phyloP scores from a whole-genome alignment of 2,797 vertebrate genomes.

The Scyliorhinus canicula region DNA sequence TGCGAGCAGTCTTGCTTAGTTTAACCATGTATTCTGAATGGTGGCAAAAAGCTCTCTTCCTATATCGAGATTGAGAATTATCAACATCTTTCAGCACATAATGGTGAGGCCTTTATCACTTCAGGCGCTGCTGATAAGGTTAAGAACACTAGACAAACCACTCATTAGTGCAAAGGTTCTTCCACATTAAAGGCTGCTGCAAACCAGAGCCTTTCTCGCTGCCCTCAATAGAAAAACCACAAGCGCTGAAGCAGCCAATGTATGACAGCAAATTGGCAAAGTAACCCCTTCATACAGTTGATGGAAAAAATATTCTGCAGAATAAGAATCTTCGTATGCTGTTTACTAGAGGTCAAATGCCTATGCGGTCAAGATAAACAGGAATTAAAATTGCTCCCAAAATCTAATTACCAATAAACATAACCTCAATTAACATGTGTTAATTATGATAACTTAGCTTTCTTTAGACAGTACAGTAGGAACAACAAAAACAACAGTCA shows the following conservation, averaged over 20 bases:
- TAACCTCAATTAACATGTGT: slow-evolving; percentile 78
- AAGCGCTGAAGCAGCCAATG: slow-evolving; percentile 68
- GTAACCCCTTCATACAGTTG: not conserved
- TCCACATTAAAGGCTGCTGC: slow-evolving; percentile 68
- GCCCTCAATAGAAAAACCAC: slow-evolving; percentile 40
- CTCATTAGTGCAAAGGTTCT: slow-evolving; percentile 73
- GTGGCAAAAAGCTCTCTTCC: slow-evolving; percentile 62
- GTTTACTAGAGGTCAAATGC: slow-evolving; percentile 57
- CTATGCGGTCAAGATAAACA: slow-evolving; percentile 57
- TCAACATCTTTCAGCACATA: slow-evolving; percentile 69
- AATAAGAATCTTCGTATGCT: not conserved
- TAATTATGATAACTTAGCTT: slow-evolving; percentile 78
- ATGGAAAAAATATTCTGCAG: not conserved
- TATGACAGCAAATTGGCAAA: slow-evolving; percentile 43
- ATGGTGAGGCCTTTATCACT: slow-evolving; percentile 72
- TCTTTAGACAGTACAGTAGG: slow-evolving; percentile 55
- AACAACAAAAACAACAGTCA: not conserved
- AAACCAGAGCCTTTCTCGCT: not conserved
- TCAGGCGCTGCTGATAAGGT: slow-evolving; percentile 72
- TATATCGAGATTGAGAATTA: slow-evolving; percentile 72
- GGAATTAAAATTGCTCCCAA: slow-evolving; percentile 64
- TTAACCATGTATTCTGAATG: slow-evolving; percentile 61
- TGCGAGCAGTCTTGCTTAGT: slow-evolving; percentile 62
- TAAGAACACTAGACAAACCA: slow-evolving; percentile 74
- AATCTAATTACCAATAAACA: slow-evolving; percentile 78